Base-by-base conservation (phyloP, 2,888 invertebrate genomes). In the Margaritifera margaritifera region DNA sequence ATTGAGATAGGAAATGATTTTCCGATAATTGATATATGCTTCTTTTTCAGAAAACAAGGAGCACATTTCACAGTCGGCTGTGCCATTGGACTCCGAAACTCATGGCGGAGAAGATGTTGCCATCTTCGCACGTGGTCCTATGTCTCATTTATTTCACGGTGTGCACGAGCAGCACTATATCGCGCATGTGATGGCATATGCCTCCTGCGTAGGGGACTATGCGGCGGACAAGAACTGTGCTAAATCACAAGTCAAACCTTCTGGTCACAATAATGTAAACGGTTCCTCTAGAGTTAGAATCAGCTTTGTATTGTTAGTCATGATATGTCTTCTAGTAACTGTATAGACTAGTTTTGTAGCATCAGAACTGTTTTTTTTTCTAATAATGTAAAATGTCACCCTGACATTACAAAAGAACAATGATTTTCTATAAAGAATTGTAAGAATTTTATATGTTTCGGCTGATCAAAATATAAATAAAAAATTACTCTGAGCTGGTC, bases 141-240 rank as follows among this genome's bases (percentile, higher is more conserved):
- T 94, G 94, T 91, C 95, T 0, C 95, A 96, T 85, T 91, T 96
- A 1, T 94, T 96, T 85, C 93, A 93, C 0, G 94, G 93, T 56
- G 93, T 96, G 0, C 96, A 97, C 87, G 97, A 98, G 86, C 97
- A 98, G 88, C 94, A 94, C 84, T 97, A 95, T 88, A 94, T 97
- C 6, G 95, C 94, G 25, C 94, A 96, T 88, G 96, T 94, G 0
- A 93, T 97, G 77, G 93, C 94, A 0, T 95, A 95, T 89, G 95
- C 97, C 0, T 92, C 95, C 0, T 93, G 94, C 86, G 92, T 96
- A 62, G 95, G 96, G 6, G 52, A 64, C 31, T 77, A 77, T 62
- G 64, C 64, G 51, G 61, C 64, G 6, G 61, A 56, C 42, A 58
- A 69, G 64, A 31, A 61, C 31, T 77, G 77, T 62, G 77, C 77